phyloP scores from a whole-genome alignment of 2,113 vertebrate genomes.

The Equus przewalskii region DNA sequence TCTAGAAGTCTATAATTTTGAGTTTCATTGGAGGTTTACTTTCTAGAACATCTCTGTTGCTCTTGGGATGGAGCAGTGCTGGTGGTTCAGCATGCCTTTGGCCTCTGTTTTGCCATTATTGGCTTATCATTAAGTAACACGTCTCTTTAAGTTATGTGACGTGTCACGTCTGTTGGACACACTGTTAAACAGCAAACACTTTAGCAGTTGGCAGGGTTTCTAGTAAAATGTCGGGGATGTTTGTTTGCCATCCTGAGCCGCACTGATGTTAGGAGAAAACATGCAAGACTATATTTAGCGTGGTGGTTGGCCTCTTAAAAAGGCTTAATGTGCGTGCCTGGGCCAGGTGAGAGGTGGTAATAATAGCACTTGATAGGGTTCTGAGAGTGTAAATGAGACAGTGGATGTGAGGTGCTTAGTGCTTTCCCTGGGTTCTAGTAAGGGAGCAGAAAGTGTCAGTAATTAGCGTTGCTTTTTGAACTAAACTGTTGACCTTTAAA shows the following conservation, averaged over 20 bases:
- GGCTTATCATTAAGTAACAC: neutral
- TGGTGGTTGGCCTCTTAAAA: neutral
- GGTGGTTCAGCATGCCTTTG: neutral
- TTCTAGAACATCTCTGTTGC: neutral
- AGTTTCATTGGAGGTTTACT: neutral
- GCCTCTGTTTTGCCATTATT: neutral
- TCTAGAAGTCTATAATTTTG: neutral
- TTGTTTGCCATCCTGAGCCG: neutral
- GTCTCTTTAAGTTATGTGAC: neutral
- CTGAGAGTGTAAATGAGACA: fast-evolving
- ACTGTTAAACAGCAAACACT: neutral
- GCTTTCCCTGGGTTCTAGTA: fast-evolving
- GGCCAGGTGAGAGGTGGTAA: fast-evolving
- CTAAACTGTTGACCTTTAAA: neutral
- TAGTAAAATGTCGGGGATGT: neutral
- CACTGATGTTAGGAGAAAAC: neutral
- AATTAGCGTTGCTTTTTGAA: neutral
- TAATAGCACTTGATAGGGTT: fast-evolving
- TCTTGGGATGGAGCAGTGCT: neutral
- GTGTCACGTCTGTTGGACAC: neutral
- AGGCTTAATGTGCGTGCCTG: fast-evolving
- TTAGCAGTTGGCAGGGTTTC: neutral
- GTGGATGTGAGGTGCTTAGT: fast-evolving
- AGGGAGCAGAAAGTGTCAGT: neutral
- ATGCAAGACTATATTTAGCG: fast-evolving